Evolutionary conservation across 2,113 vertebrate species (phyloP), one percentile per base, ranked within the genome.

Genomic region (Cryptotis parvus): DNA sequence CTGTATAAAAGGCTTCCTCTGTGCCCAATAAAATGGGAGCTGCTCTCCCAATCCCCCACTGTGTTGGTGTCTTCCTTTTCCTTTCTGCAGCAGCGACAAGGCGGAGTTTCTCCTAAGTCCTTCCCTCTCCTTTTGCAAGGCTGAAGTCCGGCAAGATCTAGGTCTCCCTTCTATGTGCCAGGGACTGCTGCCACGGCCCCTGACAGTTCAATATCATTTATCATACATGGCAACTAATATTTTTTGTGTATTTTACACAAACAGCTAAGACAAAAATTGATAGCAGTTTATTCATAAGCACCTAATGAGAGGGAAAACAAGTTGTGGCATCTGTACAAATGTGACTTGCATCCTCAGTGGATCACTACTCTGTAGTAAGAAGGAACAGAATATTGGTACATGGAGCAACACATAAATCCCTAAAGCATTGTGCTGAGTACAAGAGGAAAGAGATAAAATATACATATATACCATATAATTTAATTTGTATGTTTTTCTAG

Each of bases 391-490:
- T 61, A 39, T 29, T 73, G n/a, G 79, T 49, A 68, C 20, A 58
- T 74, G 29, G 16, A 69, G 43, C 41, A 72, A 29, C 58, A 80
- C 29, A 58, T 37, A 9, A 79, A 69, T 74, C 74, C 20, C 49
- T 84, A 87, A 87, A 91, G 39, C 68, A 63, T 37, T 63, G 20
- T 87, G 33, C 68, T 83, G 83, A 90, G 66, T 74, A 68, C 75
- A 92, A 89, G 55, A 82, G n/a, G n/a, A n/a, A 91, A 37, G 35
- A 35, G 61, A 66, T 16, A 72, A 35, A 66, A 58, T 88, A 80
- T 41, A 81, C 41, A 55, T 55, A 55, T 2, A 16, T 63, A 27
- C 22, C 49, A 4, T 49, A 52, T 15, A 24, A 84, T 39, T 91
- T 39, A 33, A 65, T 76, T 77, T 70, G 43, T 76, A 70, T 55